phyloP scores from a whole-genome alignment of 2,888 invertebrate genomes.

The Ophion obscuratus region DNA sequence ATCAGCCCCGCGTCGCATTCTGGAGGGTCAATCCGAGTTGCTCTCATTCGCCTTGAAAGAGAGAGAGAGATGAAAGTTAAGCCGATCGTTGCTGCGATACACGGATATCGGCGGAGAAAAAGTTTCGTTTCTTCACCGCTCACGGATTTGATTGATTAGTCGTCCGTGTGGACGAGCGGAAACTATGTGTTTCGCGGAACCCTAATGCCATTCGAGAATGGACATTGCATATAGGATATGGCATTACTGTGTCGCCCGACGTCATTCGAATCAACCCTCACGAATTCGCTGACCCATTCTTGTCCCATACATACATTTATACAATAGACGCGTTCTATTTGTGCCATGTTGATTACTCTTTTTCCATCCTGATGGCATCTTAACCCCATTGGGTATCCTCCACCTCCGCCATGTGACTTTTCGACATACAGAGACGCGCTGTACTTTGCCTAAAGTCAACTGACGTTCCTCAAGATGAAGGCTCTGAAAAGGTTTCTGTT shows the following conservation, averaged over 20 bases:
- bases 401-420: background rate
- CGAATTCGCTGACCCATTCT: slow-evolving; percentile 63
- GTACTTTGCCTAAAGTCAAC: background rate
- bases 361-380: slow-evolving; percentile 10
- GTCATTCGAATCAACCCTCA: slow-evolving; percentile 51
- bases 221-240: slow-evolving; percentile 51
- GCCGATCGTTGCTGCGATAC: slow-evolving; percentile 46
- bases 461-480: background rate
- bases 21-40: slow-evolving; percentile 57
- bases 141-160: slow-evolving; percentile 80
- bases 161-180: slow-evolving; percentile 57
- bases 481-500: background rate
- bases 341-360: slow-evolving; percentile 49
- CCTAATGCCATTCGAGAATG: slow-evolving; percentile 65
- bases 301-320: slow-evolving; percentile 57
- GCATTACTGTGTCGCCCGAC: slow-evolving; percentile 56
- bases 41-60: slow-evolving; percentile 31
- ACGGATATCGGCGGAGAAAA: slow-evolving; percentile 73
- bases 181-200: slow-evolving; percentile 53
- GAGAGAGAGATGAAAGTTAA: slow-evolving; percentile 50
- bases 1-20: slow-evolving; percentile 54
- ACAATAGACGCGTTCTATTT: slow-evolving; percentile 40
- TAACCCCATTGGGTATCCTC: background rate
- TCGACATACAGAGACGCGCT: no score
- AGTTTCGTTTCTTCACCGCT: slow-evolving; percentile 70